Base-by-base conservation (phyloP, 2,113 vertebrate species). In the Hippocampus zosterae region DNA sequence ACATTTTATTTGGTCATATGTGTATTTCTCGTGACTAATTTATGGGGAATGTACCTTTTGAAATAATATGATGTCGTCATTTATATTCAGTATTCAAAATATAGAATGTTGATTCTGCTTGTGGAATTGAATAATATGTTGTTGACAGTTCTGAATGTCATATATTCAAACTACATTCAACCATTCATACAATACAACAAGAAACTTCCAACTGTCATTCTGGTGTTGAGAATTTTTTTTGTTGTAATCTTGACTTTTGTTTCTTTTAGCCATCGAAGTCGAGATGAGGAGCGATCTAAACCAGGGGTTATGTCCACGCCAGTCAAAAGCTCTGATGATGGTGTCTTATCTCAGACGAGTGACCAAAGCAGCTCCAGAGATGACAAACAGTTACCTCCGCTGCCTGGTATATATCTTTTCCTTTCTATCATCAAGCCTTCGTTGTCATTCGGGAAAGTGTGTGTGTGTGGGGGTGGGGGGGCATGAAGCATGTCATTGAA, bases 281-380 rank as follows among this genome's bases (percentile, higher is more conserved):
- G 93, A 90, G 96, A 98, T 70, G 96, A 98, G 52, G 96, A 98
- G 19, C 93, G 92, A 77, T 90, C 94, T 46, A 98, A 98, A 84
- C 91, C 93, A 0, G 95, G 93, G 64, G 81, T 91, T 13, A 23
- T 94, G 27, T 94, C 97, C 57, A 95, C 94, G 62, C 95, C 95
- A 13, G 92, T 94, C 33, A 98, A 95, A 88, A 93, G 87, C 56
- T 69, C 81, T 50, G 95, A 97, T 68, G 95, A 88, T 2, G 84
- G 82, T 0, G 72, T 89, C 40, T 63, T 91, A 81, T 90, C 92
- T 70, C 94, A 94, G 91, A 70, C 85, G 18, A 80, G 88, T 50
- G 96, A 98, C 82, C 95, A 96, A 78, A 84, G 91, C 52, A 81
- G 89, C 60, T 91, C 89, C 1, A 93, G 94, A 81, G 88, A 92